Evolutionary conservation across 2,888 invertebrate genomes (phyloP).

Genomic region (Diarsia rubi): DNA sequence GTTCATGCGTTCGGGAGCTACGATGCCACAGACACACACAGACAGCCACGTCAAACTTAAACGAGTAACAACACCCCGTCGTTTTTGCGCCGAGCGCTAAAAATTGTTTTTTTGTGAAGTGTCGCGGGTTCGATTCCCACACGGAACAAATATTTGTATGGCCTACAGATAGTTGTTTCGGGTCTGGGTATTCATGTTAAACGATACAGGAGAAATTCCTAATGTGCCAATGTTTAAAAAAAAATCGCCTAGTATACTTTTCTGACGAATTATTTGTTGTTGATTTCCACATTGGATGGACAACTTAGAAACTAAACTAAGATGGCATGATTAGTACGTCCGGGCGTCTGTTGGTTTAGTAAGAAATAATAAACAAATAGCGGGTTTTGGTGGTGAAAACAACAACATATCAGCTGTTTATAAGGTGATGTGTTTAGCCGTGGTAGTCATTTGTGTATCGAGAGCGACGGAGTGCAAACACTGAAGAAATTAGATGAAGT

Average conservation of each 20-base stretch:
- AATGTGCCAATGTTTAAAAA: no score
- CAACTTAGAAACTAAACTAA: background rate
- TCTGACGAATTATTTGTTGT: background rate
- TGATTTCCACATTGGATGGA: background rate
- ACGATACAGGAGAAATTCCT: no score
- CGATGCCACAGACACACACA: no score
- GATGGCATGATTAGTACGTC: slow-evolving; percentile 33
- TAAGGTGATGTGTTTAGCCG: background rate
- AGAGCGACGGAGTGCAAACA: background rate
- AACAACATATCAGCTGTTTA: slow-evolving; percentile 34
- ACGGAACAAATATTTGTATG: no score
- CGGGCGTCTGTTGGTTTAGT: slow-evolving; percentile 20
- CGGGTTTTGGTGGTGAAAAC: slow-evolving; percentile 23
- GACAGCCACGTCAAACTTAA: no score
- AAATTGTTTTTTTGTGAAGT: no score
- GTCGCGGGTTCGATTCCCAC: no score
- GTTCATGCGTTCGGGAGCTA: no score
- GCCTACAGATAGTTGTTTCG: no score
- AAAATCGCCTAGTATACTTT: slow-evolving; percentile 5
- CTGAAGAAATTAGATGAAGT: background rate
- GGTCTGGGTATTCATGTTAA: no score
- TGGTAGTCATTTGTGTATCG: background rate
- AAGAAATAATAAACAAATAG: slow-evolving; percentile 41
- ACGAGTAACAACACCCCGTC: no score
- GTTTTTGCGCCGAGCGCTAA: no score